A percentile compares a stretch with the other conserved stretches of the same genome.
phyloP scores from a whole-genome alignment of 2,888 invertebrate genomes.

The Philaethria dido region DNA sequence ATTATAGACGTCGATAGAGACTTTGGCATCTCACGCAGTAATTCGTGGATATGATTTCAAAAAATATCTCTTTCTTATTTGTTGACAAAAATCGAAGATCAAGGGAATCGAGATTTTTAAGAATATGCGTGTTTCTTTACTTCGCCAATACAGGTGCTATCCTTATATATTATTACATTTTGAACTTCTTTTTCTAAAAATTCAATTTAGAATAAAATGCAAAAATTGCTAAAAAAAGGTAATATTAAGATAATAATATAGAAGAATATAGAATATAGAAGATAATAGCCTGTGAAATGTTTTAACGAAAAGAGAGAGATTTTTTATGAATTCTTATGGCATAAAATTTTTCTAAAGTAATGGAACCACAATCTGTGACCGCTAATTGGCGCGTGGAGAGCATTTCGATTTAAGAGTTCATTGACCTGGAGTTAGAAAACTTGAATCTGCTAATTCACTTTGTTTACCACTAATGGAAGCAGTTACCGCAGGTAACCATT shows the following conservation, averaged over 20 bases:
- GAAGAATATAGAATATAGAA: too few relatives aligned
- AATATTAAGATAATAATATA: too few relatives aligned
- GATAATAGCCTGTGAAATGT: background rate
- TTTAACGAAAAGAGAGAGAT: background rate
- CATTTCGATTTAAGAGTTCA: slow-evolving; percentile 51
- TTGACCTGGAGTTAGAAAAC: slow-evolving; percentile 48
- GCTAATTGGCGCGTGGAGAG: slow-evolving; percentile 52
- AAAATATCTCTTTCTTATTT: too few relatives aligned
- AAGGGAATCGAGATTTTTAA: too few relatives aligned
- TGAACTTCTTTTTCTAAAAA: background rate
- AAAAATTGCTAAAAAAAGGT: background rate
- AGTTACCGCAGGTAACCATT: background rate
- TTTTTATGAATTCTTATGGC: background rate
- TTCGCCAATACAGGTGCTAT: background rate
- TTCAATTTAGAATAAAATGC: too few relatives aligned
- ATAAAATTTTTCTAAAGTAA: slow-evolving; percentile 22
- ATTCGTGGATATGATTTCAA: too few relatives aligned
- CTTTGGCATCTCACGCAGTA: too few relatives aligned
- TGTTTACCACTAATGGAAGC: slow-evolving; percentile 13
- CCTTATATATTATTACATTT: too few relatives aligned
- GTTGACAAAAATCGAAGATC: too few relatives aligned
- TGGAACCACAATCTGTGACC: slow-evolving; percentile 51
- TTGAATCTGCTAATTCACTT: slow-evolving; percentile 25
- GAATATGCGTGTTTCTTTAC: background rate
- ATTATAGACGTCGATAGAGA: too few relatives aligned